Evolutionary conservation across 2,797 vertebrate species (phyloP).

Genomic region (Notolepis coatsorum): DNA sequence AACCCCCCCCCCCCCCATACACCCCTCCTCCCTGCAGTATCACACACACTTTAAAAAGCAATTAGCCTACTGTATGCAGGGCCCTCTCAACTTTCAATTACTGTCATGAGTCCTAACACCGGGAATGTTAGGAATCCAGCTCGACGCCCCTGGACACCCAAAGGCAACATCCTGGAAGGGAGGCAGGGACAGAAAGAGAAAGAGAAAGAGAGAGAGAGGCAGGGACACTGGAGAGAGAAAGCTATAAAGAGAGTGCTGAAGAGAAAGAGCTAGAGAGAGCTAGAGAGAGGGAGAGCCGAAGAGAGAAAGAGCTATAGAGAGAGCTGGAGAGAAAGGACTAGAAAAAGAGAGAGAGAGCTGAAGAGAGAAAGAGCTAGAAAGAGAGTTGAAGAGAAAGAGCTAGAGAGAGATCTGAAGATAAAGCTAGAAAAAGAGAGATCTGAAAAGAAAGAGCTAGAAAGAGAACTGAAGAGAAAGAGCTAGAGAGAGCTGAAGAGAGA

Average conservation of each 20-base stretch:
- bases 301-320: background rate
- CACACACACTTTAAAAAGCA: background rate
- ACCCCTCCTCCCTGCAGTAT: too few relatives aligned
- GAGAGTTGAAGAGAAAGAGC: background rate
- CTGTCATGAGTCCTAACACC: conserved; percentile 14
- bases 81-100: conserved; percentile 1
- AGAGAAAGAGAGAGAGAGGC: too few relatives aligned
- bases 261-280: too few relatives aligned
- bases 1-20: background rate
- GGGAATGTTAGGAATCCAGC: conserved; percentile 59
- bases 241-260: too few relatives aligned
- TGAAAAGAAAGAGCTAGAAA: too few relatives aligned
- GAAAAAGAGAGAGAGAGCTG: background rate
- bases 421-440: too few relatives aligned
- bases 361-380: background rate
- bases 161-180: conserved; percentile 30
- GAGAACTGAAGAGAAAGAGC: too few relatives aligned
- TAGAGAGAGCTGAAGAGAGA: too few relatives aligned
- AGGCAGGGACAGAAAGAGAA: background rate
- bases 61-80: background rate
- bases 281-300: background rate
- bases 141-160: conserved; percentile 37
- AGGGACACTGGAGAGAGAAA: too few relatives aligned
- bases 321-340: background rate
- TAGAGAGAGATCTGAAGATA: too few relatives aligned